Conservation (phyloP, 1,140 invertebrate genomes). For the Danaus plexippus region DNA sequence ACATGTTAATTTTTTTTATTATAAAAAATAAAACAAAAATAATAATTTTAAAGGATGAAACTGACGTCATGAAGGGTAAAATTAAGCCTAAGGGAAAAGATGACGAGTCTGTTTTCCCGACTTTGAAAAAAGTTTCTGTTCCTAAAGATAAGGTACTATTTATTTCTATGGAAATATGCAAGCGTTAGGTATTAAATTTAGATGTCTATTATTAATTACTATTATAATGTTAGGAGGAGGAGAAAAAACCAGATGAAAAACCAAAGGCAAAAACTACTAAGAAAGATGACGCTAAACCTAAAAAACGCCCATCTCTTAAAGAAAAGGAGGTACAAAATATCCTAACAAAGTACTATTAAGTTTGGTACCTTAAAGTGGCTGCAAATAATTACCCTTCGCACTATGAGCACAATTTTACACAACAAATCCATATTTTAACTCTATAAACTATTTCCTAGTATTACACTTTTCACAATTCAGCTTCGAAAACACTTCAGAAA, state of each 20-base stretch:
- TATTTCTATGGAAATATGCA: conserved; percentile 1
- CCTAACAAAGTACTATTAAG: too few relatives aligned
- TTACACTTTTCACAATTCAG: too few relatives aligned
- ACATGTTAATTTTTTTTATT: conserved; percentile 3
- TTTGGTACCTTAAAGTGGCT: too few relatives aligned
- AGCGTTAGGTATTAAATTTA: too few relatives aligned
- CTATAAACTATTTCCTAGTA: too few relatives aligned
- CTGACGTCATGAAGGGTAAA: conserved; percentile 61
- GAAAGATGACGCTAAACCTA: conserved; percentile 51
- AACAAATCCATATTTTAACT: too few relatives aligned
- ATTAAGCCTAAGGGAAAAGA: conserved; percentile 62
- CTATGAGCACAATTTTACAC: too few relatives aligned
- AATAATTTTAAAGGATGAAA: conserved; percentile 49
- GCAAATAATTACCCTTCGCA: too few relatives aligned
- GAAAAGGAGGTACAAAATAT: conserved; percentile 53
- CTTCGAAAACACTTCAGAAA: too few relatives aligned
- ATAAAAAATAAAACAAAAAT: conserved; percentile 18
- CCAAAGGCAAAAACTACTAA: conserved; percentile 55
- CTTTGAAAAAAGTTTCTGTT: conserved; percentile 53
- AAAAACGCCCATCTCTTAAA: conserved; percentile 63
- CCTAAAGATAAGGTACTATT: conserved; percentile 58
- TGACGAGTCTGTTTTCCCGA: conserved; percentile 52
- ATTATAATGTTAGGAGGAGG: conserved; percentile 45
- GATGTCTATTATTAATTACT: too few relatives aligned
- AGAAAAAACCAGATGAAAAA: conserved; percentile 60